Conservation (phyloP, 2,888 invertebrate species). For the Tiphia femorata region DNA sequence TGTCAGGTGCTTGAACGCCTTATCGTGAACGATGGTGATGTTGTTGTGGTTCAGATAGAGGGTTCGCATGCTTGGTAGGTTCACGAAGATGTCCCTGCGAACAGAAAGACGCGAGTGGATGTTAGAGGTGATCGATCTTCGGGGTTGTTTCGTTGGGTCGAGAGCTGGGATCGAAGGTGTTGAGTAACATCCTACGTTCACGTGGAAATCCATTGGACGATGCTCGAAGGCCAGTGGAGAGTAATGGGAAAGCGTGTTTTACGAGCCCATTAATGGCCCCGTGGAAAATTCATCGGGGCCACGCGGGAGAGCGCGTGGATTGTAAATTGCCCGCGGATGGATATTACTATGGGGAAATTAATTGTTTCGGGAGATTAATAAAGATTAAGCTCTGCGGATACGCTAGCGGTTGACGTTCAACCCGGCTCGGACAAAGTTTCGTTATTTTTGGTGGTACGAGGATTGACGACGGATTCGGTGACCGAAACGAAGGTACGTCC, state of each 20-base stretch:
- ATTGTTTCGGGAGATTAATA: neutral
- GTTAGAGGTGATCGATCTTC: neutral
- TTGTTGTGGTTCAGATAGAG: constrained; percentile 89
- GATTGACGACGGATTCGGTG: too few species aligned
- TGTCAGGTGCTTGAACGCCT: constrained; percentile 81
- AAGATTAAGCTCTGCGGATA: too few species aligned
- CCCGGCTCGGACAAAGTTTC: too few species aligned
- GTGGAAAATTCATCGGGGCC: constrained; percentile 5
- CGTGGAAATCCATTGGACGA: too few species aligned
- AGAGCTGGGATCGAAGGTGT: too few species aligned
- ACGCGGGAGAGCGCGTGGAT: constrained; percentile 10
- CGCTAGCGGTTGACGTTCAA: too few species aligned
- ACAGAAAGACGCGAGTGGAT: neutral
- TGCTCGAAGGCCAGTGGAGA: too few species aligned
- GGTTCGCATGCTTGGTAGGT: constrained; percentile 79
- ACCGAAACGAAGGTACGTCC: too few species aligned
- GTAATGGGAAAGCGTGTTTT: too few species aligned
- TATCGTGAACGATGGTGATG: constrained; percentile 86
- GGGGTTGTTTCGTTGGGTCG: neutral
- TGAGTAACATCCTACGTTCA: too few species aligned
- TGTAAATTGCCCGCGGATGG: constrained; percentile 19
- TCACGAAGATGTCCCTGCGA: constrained; percentile 77
- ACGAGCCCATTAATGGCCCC: too few species aligned
- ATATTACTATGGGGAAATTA: constrained; percentile 1
- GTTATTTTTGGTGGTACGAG: too few species aligned